These are phyloP conservation scores for Tragelaphus eurycerus DNA, from an alignment of 2,797 vertebrate species.

Conservation along the genomic window DNA sequence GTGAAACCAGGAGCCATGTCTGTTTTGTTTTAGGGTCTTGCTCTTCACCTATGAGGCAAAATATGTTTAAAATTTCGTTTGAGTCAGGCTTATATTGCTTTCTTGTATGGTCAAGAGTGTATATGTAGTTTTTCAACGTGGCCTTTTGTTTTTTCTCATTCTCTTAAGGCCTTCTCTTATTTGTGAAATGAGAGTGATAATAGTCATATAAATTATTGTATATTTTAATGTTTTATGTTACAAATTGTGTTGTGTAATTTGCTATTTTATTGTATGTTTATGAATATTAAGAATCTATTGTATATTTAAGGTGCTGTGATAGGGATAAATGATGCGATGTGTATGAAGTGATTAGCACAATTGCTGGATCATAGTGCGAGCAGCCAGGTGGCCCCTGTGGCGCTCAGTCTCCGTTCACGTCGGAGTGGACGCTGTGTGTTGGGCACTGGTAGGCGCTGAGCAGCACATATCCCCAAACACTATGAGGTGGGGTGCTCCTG, in stretches of 20 bases:
- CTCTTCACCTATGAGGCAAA: neutral
- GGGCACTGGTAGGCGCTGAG: neutral
- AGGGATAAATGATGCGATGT: neutral
- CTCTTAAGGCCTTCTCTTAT: neutral
- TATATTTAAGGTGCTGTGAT: neutral
- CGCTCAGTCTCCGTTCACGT: rapidly evolving
- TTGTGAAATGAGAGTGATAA: neutral
- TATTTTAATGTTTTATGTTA: too few relatives aligned
- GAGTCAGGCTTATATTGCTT: neutral
- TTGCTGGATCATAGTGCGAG: neutral
- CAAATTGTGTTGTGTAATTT: neutral
- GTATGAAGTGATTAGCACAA: neutral
- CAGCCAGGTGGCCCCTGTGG: rapidly evolving
- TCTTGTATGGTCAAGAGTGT: neutral
- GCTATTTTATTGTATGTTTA: neutral
- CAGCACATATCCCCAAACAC: rapidly evolving
- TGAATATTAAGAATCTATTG: neutral
- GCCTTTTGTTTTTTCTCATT: neutral
- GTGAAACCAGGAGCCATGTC: neutral
- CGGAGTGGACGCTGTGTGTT: neutral
- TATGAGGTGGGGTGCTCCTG: neutral
- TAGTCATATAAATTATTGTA: neutral
- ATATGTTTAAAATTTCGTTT: neutral
- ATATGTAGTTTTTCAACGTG: neutral
- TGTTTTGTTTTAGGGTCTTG: neutral